Base-by-base conservation (phyloP, 2,888 invertebrate genomes). In the Palloptera scutellata region DNA sequence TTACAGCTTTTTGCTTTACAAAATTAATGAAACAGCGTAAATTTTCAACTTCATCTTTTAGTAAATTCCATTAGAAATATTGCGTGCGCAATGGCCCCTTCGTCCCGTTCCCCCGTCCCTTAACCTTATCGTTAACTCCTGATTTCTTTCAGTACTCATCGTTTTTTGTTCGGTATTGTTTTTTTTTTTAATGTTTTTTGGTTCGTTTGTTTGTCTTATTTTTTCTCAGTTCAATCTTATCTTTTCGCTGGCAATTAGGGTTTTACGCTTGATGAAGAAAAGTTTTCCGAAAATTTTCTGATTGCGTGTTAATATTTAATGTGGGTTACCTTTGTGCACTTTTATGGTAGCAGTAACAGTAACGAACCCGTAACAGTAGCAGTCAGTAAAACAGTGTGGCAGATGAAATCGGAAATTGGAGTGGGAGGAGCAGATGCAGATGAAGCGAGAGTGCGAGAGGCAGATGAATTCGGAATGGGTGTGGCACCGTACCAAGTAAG, bases 231-330 rank as follows among this genome's bases (percentile, higher is more conserved):
- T 41, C n/a, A 9, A 42, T 63, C 54, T 60, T 60, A 58, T 55
- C 59, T 63, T 40, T 63, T 57, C 63, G 55, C 60, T 61, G 64
- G 60, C 60, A 63, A 63, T 67, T 67, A 63, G 63, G 54, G 45
- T 52, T 59, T 55, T 19, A 17, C 15, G 51, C 51, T 54, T 53
- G 59, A 54, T 51, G 54, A n/a, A 17, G 30, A 54, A 67, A 67
- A 63, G 63, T 67, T 59, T 58, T 61, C 42, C 19, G 51, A 59
- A 70, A 68, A 71, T 63, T 69, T 62, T 67, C 65, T 69, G 70
- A 71, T 69, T 69, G 70, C 70, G 64, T 65, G 62, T 71, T 69
- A 69, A 71, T 68, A 69, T 69, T 71, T 69, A 71, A 71, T 71
- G 67, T 58, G 51, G 66, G 52, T 62, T 68, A 59, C 62, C 59